Percentiles rank a stretch among this genome's conserved stretches.
Evolutionary conservation across 2,888 invertebrate species (phyloP).

Genomic region (Scaeva pyrastri): DNA sequence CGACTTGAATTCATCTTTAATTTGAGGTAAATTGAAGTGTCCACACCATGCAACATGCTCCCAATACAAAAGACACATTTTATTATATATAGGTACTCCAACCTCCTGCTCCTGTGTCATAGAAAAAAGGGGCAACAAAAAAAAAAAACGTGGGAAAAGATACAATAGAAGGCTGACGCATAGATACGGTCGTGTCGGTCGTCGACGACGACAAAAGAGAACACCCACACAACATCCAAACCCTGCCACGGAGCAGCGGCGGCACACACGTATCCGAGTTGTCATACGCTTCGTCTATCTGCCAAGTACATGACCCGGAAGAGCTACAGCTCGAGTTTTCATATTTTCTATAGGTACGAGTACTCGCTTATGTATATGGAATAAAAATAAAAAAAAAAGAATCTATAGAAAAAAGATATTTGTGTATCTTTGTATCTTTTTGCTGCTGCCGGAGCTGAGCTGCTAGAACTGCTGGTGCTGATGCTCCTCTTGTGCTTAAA

Average conservation of each 20-base stretch:
- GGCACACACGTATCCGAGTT: constrained; percentile 45
- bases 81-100: background rate
- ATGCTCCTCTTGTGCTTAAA: constrained; percentile 17
- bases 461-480: background rate
- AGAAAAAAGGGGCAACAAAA: too few relatives aligned
- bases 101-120: too few relatives aligned
- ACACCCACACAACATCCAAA: constrained; percentile 12
- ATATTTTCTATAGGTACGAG: constrained; percentile 55
- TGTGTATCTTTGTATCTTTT: constrained; percentile 40
- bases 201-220: background rate
- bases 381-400: background rate
- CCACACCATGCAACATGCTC: constrained; percentile 27
- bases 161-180: constrained; percentile 47
- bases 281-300: constrained; percentile 53
- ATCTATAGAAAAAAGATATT: constrained; percentile 25
- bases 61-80: constrained; percentile 17
- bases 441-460: constrained; percentile 23
- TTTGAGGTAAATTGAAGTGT: constrained; percentile 63
- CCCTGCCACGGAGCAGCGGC: too few relatives aligned
- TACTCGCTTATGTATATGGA: background rate
- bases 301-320: constrained; percentile 62
- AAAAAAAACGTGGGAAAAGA: constrained; percentile 47
- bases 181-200: background rate
- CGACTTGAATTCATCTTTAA: constrained; percentile 52
- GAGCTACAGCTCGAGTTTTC: constrained; percentile 40